Evolutionary conservation across 2,797 vertebrate genomes (phyloP).

Genomic region (Muscicapa comitata): DNA sequence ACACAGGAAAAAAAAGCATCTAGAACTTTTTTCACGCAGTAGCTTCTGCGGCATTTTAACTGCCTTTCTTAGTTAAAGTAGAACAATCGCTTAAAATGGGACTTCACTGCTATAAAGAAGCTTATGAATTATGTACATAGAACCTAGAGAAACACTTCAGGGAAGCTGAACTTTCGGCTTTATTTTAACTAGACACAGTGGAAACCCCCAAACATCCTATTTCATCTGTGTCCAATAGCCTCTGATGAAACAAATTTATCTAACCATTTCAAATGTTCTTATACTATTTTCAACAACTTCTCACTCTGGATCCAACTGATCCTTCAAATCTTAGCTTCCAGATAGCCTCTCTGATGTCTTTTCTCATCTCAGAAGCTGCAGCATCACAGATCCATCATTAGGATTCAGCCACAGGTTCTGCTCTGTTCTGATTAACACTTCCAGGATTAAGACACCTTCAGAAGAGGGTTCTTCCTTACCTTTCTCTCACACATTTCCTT

Average conservation of each 20-base stretch:
- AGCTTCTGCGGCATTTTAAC: not conserved
- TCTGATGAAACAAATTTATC: not conserved
- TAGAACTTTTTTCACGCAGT: not conserved
- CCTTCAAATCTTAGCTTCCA: not conserved
- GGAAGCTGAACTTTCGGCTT: not conserved
- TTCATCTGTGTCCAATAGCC: not conserved
- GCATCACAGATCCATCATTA: not conserved
- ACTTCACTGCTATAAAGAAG: not conserved
- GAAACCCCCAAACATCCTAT: not conserved
- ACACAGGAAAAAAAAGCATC: not conserved
- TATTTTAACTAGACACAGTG: not conserved
- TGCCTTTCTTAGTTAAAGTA: not conserved
- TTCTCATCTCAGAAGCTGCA: not conserved
- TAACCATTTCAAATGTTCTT: not conserved
- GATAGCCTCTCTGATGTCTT: not conserved
- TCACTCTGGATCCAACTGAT: not conserved
- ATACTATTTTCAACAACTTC: not conserved
- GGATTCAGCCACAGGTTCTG: not conserved
- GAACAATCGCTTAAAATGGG: not conserved
- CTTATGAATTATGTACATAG: not conserved
- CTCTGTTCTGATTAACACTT: not conserved
- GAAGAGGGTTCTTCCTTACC: not conserved
- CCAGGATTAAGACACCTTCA: not conserved
- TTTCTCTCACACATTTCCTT: not conserved
- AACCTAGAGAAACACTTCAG: not conserved